These are phyloP conservation scores for Trachelus troglodyta DNA, from an alignment of 2,888 invertebrate genomes.

Conservation along the genomic window DNA sequence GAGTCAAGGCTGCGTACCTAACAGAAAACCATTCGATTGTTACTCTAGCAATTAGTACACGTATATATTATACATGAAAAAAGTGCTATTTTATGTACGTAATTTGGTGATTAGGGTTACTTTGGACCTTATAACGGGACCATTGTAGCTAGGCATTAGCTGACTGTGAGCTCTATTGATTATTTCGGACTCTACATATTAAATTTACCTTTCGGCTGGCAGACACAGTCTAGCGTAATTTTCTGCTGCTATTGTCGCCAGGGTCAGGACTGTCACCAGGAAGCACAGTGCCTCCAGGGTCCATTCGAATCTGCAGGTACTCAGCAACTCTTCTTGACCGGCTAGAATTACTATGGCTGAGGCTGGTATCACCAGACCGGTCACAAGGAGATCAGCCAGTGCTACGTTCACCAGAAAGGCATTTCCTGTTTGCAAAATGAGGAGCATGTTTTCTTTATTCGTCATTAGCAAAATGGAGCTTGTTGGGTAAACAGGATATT, in stretches of 20 bases:
- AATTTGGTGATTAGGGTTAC: neutral
- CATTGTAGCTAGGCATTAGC: neutral
- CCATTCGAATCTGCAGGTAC: slow-evolving; percentile 76
- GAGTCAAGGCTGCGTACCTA: slow-evolving; percentile 68
- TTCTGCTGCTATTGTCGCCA: slow-evolving; percentile 75
- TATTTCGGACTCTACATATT: neutral
- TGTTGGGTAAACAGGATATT: neutral
- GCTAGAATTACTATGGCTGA: slow-evolving; percentile 78
- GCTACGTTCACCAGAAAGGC: slow-evolving; percentile 78
- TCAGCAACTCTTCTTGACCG: slow-evolving; percentile 69
- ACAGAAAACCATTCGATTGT: neutral
- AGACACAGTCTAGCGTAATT: slow-evolving; percentile 75
- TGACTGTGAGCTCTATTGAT: neutral
- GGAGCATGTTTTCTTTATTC: neutral
- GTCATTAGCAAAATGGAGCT: neutral
- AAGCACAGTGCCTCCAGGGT: slow-evolving; percentile 76
- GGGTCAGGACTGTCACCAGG: slow-evolving; percentile 73
- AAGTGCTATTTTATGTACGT: neutral
- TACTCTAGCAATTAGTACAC: neutral
- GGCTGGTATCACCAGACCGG: slow-evolving; percentile 76
- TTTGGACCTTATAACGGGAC: neutral
- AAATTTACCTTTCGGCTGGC: slow-evolving; percentile 65
- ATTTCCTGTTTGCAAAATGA: slow-evolving; percentile 70
- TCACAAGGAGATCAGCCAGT: slow-evolving; percentile 77
- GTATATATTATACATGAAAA: neutral